Base-by-base conservation (phyloP, 2,888 invertebrate genomes). In the Heliconius erato region DNA sequence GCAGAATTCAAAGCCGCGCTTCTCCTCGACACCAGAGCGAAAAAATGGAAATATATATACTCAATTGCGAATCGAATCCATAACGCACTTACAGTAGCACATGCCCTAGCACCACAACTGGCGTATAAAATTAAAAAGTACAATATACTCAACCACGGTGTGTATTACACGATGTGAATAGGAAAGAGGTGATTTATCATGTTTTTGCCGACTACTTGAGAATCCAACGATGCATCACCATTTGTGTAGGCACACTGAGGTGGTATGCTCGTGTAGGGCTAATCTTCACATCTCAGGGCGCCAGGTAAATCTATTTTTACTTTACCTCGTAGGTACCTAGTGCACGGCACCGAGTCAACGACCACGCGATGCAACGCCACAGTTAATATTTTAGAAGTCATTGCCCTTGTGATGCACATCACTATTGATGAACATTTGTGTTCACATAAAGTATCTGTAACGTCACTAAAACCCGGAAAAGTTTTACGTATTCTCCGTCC, bases 371-470 rank as follows among this genome's bases (percentile, higher is more conserved):
- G 78, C 78, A 78, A 78, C 67, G 78, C 78, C 78, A 78, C 78
- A 49, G 90, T 91, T 91, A 89, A 86, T 92, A 92, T 94, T 91
- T 92, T 89, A 91, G 91, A 92, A 92, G 94, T 93, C 94, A 91
- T 90, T 91, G 93, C 90, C 92, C 94, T 90, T 91, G 86, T 88
- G n/a, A n/a, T n/a, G 88, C 87, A 85, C 88, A 88, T 87, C 87
- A 88, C 88, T 84, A 85, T 85, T 83, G 84, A 86, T 79, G 78
- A 84, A 83, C 83, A 86, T 85, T 86, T 84, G 85, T 84, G 82
- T 84, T 83, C 87, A 85, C 84, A 85, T 86, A 86, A 85, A 82
- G 54, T 84, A 23, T 49, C 40, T 78, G 49, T 82, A 74, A 84
- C 68, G 71, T 68, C 59, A 81, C 81, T 79, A 54, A 49, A 35